Conservation (phyloP, 2,797 vertebrate species). For the Melanotaenia pygmaea region DNA sequence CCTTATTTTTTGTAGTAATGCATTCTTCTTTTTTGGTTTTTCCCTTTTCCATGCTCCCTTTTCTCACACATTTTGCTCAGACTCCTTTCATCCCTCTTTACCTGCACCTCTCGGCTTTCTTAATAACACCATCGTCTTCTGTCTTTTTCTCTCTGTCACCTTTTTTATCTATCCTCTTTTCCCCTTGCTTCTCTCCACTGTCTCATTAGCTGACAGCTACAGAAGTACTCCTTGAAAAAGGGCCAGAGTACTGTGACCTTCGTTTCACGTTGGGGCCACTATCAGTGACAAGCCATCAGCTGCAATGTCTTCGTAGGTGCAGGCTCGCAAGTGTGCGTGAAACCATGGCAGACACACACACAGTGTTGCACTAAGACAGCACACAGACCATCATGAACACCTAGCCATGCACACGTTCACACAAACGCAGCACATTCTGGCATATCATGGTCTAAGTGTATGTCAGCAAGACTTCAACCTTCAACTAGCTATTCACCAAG, state of each 20-base stretch:
- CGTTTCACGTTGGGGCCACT: constrained; percentile 69
- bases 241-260: constrained; percentile 79
- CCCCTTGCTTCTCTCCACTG: constrained; percentile 37
- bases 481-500: constrained; percentile 65
- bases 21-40: constrained; percentile 25
- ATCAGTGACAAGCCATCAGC: constrained; percentile 84
- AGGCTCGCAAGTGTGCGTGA: constrained; percentile 3
- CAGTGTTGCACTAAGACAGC: constrained; percentile 19
- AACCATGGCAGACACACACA: constrained; percentile 39
- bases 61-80: constrained; percentile 20
- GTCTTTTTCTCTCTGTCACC: constrained; percentile 45
- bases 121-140: constrained; percentile 44
- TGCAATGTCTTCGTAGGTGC: constrained; percentile 55
- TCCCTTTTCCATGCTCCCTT: constrained; percentile 6
- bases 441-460: constrained; percentile 46
- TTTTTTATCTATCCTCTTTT: constrained; percentile 56
- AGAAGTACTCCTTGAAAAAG: constrained; percentile 72
- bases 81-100: neutral
- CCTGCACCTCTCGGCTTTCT: constrained; percentile 28
- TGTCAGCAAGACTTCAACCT: constrained; percentile 72
- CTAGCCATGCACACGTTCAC: constrained; percentile 15
- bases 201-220: constrained; percentile 80
- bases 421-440: constrained; percentile 28
- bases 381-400: constrained; percentile 18
- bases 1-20: constrained; percentile 22